Evolutionary conservation across 37 sponge, comb jelly and placozoan species (phyloP), one percentile per base, ranked within the genome.

Genomic region (Oopsacas minuta): DNA sequence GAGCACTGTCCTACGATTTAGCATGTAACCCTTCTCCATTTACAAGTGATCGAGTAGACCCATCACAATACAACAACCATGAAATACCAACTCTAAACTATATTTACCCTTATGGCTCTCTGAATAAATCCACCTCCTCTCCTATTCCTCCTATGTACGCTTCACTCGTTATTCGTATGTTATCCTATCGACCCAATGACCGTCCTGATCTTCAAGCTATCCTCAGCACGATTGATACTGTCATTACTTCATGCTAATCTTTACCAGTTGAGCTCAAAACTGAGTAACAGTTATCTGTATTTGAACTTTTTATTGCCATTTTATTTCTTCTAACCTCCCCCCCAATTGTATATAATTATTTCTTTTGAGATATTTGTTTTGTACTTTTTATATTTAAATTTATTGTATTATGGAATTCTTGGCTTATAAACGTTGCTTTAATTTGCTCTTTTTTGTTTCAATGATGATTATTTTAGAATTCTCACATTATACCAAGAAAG

Each of bases 1-100:
- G 75, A 61, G 75, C 75, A 7, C 30, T 61, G 1, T 61, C 75
- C 17, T 61, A 61, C 22, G 75, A 61, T 12, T n/a, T 61, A 61
- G 75, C 75, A 32, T 61, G 75, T 61, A 61, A 61, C 22, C 75
- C 75, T 12, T 61, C 75, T 61, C 75, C 75, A 5, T 61, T 61
- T 34, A 61, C 75, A 32, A n/a, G n/a, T n/a, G 49, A 42, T 42
- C 75, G 30, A 5, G 30, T 61, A 20, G 75, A 61, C 30, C 28
- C 75, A 61, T 3, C 75, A 7, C 75, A 61, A 34, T 61, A 61
- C 75, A 61, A n/a, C 7, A 34, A 61, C 75, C 20, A 3, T 3
- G 75, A 61, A 32, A 61, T 61, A 61, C 75, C 75, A 10, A 10
- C 22, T 25, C 20, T 61, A 3, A 61, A 12, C 30, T 61, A 5